These are phyloP conservation scores for Plusia festucae DNA, from an alignment of 2,888 invertebrate genomes.

Conservation along the genomic window DNA sequence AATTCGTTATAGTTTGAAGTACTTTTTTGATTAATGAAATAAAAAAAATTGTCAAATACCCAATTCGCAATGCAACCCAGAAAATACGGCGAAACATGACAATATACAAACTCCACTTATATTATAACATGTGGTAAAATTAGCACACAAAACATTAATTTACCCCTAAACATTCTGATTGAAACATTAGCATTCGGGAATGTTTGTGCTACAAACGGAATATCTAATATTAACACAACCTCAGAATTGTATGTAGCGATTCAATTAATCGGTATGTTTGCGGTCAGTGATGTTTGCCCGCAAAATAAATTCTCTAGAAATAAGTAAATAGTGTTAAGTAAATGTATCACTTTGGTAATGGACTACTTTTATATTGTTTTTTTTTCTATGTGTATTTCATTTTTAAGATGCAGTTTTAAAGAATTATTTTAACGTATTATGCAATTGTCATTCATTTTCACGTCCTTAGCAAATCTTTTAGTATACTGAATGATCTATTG, in stretches of 20 bases:
- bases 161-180: constrained; percentile 39
- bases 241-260: constrained; percentile 37
- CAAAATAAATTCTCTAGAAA: constrained; percentile 34
- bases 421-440: too few species aligned
- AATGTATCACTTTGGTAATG: constrained; percentile 31
- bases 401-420: constrained; percentile 2
- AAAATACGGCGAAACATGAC: constrained; percentile 3
- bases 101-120: constrained; percentile 7
- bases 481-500: too few species aligned
- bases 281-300: constrained; percentile 26
- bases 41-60: too few species aligned
- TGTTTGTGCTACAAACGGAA: constrained; percentile 36
- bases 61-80: neutral
- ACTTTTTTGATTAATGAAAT: too few species aligned
- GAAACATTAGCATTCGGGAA: constrained; percentile 38
- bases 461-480: too few species aligned
- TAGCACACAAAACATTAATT: constrained; percentile 25
- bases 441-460: too few species aligned
- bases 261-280: constrained; percentile 35
- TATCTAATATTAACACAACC: constrained; percentile 47
- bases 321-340: constrained; percentile 32
- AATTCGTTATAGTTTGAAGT: too few species aligned
- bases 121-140: constrained; percentile 34
- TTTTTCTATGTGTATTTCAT: constrained; percentile 10
- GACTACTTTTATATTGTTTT: constrained; percentile 28